Percentiles rank a stretch among this genome's conserved stretches.
phyloP scores from a whole-genome alignment of 2,113 vertebrate species.

The Antechinus stuartii region DNA sequence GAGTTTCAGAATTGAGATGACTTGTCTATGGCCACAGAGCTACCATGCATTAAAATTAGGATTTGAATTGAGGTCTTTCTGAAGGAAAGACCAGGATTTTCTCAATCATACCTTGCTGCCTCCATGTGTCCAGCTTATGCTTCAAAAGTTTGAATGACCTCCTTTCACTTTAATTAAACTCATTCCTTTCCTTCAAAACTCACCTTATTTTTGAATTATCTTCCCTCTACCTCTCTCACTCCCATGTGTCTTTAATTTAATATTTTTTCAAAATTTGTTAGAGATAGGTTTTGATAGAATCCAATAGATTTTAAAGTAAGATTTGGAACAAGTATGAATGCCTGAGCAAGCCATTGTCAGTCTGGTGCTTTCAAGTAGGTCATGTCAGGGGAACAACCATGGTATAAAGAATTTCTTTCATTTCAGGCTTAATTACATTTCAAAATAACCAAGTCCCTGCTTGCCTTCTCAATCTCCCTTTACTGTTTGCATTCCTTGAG shows the following conservation, averaged over 20 bases:
- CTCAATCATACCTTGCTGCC: not conserved
- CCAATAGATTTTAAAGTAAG: not conserved
- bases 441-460: not conserved
- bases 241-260: not conserved
- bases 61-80: not conserved
- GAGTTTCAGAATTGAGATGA: not conserved
- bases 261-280: not conserved
- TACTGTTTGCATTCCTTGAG: not conserved
- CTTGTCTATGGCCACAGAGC: not conserved
- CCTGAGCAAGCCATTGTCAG: not conserved
- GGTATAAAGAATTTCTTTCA: not conserved
- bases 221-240: not conserved
- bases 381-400: not conserved
- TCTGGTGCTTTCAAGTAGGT: not conserved
- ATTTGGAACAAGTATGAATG: not conserved
- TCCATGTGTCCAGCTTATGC: not conserved
- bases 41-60: not conserved
- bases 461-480: not conserved
- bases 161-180: not conserved
- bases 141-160: not conserved
- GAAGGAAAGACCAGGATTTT: not conserved
- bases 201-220: not conserved
- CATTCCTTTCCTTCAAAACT: not conserved
- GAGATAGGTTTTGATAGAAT: not conserved
- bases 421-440: not conserved